A percentile compares a stretch with the other conserved stretches of the same genome.
Evolutionary conservation across 2,113 vertebrate species (phyloP).

Genomic region (Gallinago jamesoni): DNA sequence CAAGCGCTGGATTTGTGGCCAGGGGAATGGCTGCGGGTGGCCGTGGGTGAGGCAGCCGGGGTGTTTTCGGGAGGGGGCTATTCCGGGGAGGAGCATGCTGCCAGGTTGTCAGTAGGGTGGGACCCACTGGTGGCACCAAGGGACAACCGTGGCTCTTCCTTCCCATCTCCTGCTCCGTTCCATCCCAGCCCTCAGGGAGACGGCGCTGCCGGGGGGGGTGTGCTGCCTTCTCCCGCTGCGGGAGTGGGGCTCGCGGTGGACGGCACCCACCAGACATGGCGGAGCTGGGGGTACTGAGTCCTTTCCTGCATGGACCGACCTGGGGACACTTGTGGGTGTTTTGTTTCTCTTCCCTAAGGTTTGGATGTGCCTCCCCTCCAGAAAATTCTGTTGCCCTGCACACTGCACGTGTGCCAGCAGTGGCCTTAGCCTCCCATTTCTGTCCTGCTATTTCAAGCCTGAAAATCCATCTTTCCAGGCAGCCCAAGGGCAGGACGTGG

Average conservation of each 20-base stretch:
- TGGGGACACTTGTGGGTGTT: background rate
- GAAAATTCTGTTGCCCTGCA: background rate
- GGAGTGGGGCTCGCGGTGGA: background rate
- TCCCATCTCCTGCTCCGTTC: background rate
- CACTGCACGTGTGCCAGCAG: rapidly evolving
- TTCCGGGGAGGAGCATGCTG: background rate
- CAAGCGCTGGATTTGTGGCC: background rate
- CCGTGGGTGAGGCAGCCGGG: rapidly evolving
- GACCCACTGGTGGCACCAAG: background rate
- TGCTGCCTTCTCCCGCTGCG: rapidly evolving
- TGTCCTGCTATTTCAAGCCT: background rate
- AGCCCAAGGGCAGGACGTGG: background rate
- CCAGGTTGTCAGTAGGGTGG: background rate
- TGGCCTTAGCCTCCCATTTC: background rate
- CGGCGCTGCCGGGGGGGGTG: rapidly evolving
- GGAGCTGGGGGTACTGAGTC: background rate
- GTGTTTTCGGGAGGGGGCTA: background rate
- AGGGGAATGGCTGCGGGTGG: background rate
- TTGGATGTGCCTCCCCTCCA: background rate
- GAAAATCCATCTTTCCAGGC: background rate
- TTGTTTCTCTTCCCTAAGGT: background rate
- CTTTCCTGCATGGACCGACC: background rate
- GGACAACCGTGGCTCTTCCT: background rate
- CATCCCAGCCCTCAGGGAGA: rapidly evolving
- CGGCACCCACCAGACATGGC: rapidly evolving